These are phyloP conservation scores for Pipistrellus kuhlii DNA, from an alignment of 2,797 vertebrate species.

Conservation along the genomic window DNA sequence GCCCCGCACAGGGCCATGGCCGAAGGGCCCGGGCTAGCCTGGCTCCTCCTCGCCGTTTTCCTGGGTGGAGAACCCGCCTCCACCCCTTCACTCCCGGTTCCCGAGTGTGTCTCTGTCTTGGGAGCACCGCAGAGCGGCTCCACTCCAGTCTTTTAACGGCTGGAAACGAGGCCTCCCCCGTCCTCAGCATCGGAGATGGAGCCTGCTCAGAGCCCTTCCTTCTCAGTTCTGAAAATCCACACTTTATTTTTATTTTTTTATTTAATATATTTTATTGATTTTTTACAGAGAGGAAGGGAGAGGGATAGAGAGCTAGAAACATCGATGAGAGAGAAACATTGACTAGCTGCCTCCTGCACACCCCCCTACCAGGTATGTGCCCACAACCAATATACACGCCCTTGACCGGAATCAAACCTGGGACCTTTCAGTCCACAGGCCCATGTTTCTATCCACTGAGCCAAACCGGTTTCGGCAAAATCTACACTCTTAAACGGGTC, in stretches of 20 bases:
- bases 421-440: too few relatives aligned
- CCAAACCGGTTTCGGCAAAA: neutral
- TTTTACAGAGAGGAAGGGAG: too few relatives aligned
- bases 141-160: neutral
- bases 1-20: neutral
- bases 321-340: too few relatives aligned
- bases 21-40: neutral
- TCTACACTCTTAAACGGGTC: neutral
- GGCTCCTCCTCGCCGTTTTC: neutral
- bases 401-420: too few relatives aligned
- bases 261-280: too few relatives aligned
- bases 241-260: neutral
- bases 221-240: neutral
- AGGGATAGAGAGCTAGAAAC: too few relatives aligned
- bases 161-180: neutral
- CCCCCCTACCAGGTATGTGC: too few relatives aligned
- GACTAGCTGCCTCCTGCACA: too few relatives aligned
- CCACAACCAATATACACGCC: too few relatives aligned
- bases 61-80: neutral
- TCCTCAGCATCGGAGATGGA: neutral
- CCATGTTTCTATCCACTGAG: too few relatives aligned
- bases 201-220: neutral
- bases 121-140: neutral
- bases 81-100: neutral
- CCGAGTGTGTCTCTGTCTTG: neutral